Evolutionary conservation across 2,113 vertebrate genomes (phyloP).

Genomic region (Arothron firmamentum): DNA sequence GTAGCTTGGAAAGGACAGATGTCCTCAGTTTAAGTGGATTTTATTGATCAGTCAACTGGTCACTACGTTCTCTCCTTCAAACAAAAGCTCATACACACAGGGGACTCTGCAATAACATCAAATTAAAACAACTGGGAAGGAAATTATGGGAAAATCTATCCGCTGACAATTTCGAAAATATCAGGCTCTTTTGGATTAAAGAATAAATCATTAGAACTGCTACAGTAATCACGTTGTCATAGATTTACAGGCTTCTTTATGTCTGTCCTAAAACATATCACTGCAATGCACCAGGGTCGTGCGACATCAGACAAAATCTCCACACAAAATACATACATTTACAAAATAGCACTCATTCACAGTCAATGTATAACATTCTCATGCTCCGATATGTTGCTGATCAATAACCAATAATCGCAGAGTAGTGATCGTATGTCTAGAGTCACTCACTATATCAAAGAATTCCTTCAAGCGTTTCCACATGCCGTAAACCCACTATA

Average conservation of each 20-base stretch:
- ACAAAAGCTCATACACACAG: constrained; percentile 46
- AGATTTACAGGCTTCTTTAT: constrained; percentile 23
- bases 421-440: constrained; percentile 40
- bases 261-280: constrained; percentile 30
- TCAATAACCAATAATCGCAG: constrained; percentile 49
- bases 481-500: constrained; percentile 36
- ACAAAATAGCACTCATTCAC: constrained; percentile 73
- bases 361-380: constrained; percentile 76
- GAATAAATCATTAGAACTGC: constrained; percentile 53
- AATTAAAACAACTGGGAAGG: constrained; percentile 55
- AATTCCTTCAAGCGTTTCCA: constrained; percentile 36
- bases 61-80: constrained; percentile 40
- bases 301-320: constrained; percentile 45
- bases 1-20: constrained; percentile 33
- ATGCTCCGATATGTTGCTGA: constrained; percentile 72
- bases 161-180: constrained; percentile 31
- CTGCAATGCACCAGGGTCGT: constrained; percentile 41
- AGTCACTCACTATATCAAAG: constrained; percentile 16
- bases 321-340: constrained; percentile 60
- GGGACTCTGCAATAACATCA: constrained; percentile 38
- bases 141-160: constrained; percentile 33
- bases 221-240: constrained; percentile 46
- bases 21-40: constrained; percentile 33
- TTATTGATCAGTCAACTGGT: constrained; percentile 44
- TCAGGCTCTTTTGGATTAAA: constrained; percentile 29